Evolutionary conservation across 2,888 invertebrate species (phyloP), one percentile per base, ranked within the genome.

Genomic region (Harpalus rufipes): DNA sequence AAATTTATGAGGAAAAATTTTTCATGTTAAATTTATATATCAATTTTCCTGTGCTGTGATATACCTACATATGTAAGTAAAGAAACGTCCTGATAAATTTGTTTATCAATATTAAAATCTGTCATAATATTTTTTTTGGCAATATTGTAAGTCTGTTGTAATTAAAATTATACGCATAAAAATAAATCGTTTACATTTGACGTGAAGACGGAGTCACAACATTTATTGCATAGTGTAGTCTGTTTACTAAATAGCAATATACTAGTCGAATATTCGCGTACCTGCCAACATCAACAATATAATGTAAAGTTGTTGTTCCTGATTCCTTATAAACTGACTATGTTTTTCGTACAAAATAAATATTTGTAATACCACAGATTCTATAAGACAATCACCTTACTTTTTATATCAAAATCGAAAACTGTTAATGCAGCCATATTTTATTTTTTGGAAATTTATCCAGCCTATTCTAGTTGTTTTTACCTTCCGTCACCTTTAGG

Each of bases 191-290:
- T 51, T 51, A 51, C 10, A 10, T 12, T 8, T 68, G 32, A 14
- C 32, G 41, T 0, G 3, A 63, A 12, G 25, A 63, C 63, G 63
- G 10, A 63, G 39, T 14, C 68, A 68, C 68, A 68, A 41, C 68
- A 68, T 14, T 32, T 32, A 32, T 5, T 32, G 32, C 32, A 21
- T 21, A 32, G 32, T 32, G 32, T 6, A 32, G 32, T 32, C 6
- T 39, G 72, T 74, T 74, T 74, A 74, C 72, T 12, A 41, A 74
- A 74, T 51, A 44, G 3, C 18, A 74, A 44, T 74, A 6, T 41
- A 14, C 7, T 32, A 32, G 1, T 51, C 44, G 10, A 51, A 12
- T 21, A 16, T 16, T 7, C 16, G 44, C 18, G n/a, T 41, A 41
- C 6, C 12, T 44, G 72, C 72, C 72, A 74, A 74, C 4, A 74